Evolutionary conservation across 2,113 vertebrate genomes (phyloP).

Genomic region (Spermophilus dauricus): DNA sequence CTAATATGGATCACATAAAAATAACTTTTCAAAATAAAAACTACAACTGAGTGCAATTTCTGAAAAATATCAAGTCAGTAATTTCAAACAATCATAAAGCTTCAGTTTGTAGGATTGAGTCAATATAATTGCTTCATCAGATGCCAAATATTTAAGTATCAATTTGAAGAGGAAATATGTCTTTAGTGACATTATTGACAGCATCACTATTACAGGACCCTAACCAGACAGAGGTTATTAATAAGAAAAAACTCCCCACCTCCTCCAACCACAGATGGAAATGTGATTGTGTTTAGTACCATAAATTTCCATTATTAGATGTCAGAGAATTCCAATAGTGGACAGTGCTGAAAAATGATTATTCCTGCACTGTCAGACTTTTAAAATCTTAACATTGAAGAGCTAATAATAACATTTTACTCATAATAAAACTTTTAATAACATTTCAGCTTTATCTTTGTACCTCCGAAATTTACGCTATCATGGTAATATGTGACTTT

Average conservation of each 20-base stretch:
- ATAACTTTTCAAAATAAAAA: conserved; percentile 38
- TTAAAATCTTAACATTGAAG: background rate
- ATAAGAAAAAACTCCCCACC: background rate
- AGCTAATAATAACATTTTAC: background rate
- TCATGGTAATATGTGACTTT: background rate
- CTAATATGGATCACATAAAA: background rate
- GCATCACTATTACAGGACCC: background rate
- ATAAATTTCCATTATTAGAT: background rate
- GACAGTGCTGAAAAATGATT: background rate
- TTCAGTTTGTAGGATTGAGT: background rate
- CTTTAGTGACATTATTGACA: background rate
- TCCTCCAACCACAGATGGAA: background rate
- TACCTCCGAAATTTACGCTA: background rate
- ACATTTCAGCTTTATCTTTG: conserved; percentile 12
- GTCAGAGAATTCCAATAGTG: background rate
- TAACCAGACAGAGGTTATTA: background rate
- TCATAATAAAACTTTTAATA: background rate
- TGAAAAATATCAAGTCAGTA: conserved; percentile 9
- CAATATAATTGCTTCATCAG: background rate
- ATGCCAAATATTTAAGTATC: background rate
- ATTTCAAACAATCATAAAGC: background rate
- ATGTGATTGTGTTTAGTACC: background rate
- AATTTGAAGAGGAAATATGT: background rate
- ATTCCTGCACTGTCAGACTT: background rate
- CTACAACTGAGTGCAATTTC: background rate